A percentile compares a stretch with the other conserved stretches of the same genome.
phyloP scores from a whole-genome alignment of 1,140 invertebrate genomes.

The Philopotamus ludificatus region DNA sequence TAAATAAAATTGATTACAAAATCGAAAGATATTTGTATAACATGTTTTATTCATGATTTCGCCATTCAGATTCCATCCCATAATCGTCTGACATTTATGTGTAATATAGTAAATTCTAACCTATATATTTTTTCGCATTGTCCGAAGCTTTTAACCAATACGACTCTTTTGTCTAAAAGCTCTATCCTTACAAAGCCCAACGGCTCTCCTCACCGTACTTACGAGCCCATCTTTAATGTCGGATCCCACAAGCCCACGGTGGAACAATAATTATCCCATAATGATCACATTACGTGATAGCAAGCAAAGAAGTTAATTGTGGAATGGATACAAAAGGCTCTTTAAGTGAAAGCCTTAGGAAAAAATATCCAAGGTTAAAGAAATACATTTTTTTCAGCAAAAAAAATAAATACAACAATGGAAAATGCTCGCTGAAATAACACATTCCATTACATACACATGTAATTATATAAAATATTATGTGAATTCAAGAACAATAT shows the following conservation, averaged over 20 bases:
- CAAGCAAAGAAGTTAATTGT: conserved; percentile 20
- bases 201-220: not conserved
- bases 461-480: no score
- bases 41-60: no score
- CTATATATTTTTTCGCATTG: not conserved
- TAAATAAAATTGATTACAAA: no score
- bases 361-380: not conserved
- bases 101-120: not conserved
- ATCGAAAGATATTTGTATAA: no score
- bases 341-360: not conserved
- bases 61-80: no score
- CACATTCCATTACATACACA: no score
- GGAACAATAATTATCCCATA: conserved; percentile 20
- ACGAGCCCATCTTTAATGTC: not conserved
- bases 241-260: not conserved
- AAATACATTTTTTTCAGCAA: not conserved
- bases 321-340: conserved; percentile 9
- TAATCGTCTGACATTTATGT: not conserved
- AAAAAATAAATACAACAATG: not conserved
- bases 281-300: conserved; percentile 22
- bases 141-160: conserved; percentile 15
- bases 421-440: not conserved
- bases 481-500: no score
- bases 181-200: not conserved
- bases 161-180: conserved; percentile 14